Conservation (phyloP, 2,888 invertebrate genomes). For the Papilio demoleus region DNA sequence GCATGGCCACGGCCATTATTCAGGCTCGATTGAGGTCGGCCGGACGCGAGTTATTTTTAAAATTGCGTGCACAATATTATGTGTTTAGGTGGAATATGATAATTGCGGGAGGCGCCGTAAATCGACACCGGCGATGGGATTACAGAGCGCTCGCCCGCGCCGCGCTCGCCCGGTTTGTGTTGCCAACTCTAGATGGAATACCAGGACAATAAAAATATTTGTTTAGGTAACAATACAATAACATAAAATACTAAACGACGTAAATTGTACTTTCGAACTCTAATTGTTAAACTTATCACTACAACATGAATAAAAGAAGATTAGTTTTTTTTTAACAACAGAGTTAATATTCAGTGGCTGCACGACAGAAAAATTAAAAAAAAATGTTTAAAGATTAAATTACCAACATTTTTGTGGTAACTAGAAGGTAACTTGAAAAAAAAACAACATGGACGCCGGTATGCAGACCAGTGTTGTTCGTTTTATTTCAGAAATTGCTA, state of each 20-base stretch:
- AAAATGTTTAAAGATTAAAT: background rate
- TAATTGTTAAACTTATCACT: background rate
- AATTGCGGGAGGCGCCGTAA: conserved; percentile 82
- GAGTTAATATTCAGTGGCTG: background rate
- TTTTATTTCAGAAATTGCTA: conserved; percentile 4
- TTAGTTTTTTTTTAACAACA: background rate
- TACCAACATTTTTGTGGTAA: conserved; percentile 18
- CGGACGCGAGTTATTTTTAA: conserved; percentile 81
- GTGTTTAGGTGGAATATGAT: conserved; percentile 83
- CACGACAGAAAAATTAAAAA: background rate
- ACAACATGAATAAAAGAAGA: background rate
- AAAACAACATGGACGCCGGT: background rate
- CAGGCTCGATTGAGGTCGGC: conserved; percentile 76
- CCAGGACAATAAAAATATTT: conserved; percentile 25
- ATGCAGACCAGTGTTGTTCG: background rate
- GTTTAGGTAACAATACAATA: background rate
- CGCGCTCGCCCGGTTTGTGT: conserved; percentile 43
- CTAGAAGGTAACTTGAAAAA: conserved; percentile 4
- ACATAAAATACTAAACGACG: background rate
- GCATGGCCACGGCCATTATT: conserved; percentile 71
- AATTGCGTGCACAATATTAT: conserved; percentile 83
- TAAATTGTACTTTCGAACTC: background rate
- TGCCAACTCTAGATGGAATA: conserved; percentile 43
- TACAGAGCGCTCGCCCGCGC: conserved; percentile 70
- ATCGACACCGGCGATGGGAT: conserved; percentile 79